Percentiles rank a stretch among this genome's conserved stretches.
These are phyloP conservation scores for Octodonta nipae DNA, from an alignment of 2,888 invertebrate genomes.

Conservation along the genomic window DNA sequence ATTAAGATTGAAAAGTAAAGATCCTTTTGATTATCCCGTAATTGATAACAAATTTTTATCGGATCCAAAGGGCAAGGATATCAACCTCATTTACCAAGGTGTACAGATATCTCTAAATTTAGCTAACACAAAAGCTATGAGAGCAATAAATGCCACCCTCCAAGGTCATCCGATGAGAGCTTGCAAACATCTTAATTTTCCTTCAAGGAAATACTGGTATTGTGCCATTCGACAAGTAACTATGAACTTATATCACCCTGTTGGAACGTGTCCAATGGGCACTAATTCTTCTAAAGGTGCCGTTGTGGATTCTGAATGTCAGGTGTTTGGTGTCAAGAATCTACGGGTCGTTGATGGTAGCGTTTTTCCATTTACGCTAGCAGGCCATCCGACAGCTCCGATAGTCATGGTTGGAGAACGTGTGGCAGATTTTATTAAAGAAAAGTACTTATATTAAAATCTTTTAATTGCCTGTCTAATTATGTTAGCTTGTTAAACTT, in stretches of 20 bases:
- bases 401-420: conserved; percentile 57
- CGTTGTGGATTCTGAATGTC: conserved; percentile 47
- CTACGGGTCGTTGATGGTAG: conserved; percentile 54
- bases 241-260: conserved; percentile 6
- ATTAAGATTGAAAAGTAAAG: conserved; percentile 11
- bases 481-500: too few species aligned
- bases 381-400: conserved; percentile 54
- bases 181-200: conserved; percentile 8
- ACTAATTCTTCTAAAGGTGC: conserved; percentile 42
- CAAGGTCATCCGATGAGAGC: conserved; percentile 8
- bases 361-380: conserved; percentile 46
- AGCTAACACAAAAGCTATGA: conserved; percentile 39
- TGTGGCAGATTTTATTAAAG: conserved; percentile 38
- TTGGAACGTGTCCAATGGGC: conserved; percentile 40
- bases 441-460: too few species aligned
- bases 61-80: conserved; percentile 36
- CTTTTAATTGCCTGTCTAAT: too few species aligned
- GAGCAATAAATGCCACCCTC: conserved; percentile 38
- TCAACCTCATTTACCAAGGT: conserved; percentile 41
- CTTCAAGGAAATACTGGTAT: conserved; percentile 13
- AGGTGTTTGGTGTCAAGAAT: conserved; percentile 43
- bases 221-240: conserved; percentile 11
- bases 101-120: conserved; percentile 32
- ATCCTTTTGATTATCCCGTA: conserved; percentile 29
- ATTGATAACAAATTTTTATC: conserved; percentile 55